These are phyloP conservation scores for Calidris pygmaea DNA, from an alignment of 2,113 vertebrate genomes.

Conservation along the genomic window DNA sequence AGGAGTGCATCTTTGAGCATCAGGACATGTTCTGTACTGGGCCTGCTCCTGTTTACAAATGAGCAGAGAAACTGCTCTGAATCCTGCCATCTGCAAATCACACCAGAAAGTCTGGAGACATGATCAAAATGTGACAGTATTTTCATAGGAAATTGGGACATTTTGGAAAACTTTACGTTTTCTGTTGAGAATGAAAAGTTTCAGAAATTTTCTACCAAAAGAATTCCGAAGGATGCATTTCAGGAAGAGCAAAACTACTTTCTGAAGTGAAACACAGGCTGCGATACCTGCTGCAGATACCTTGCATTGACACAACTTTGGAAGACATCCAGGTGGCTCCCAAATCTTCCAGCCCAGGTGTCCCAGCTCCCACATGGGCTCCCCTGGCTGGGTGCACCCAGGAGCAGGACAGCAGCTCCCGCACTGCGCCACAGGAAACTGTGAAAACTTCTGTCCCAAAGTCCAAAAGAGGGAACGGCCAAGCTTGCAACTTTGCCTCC, in stretches of 20 bases:
- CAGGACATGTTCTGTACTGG: not conserved
- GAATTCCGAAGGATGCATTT: not conserved
- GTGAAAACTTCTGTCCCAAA: not conserved
- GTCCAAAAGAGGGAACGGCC: not conserved
- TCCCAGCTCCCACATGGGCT: not conserved
- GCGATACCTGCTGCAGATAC: not conserved
- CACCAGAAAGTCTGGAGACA: not conserved
- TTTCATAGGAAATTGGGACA: accelerated
- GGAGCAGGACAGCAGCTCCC: not conserved
- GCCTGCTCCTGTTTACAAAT: not conserved
- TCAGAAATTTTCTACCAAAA: not conserved
- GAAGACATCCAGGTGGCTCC: not conserved
- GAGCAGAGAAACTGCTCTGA: not conserved
- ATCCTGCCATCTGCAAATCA: not conserved
- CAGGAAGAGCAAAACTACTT: not conserved
- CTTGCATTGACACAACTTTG: not conserved
- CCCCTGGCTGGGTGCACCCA: no score
- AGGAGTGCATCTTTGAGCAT: not conserved
- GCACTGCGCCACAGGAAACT: not conserved
- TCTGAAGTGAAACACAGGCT: not conserved
- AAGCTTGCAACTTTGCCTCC: not conserved
- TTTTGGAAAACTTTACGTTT: not conserved
- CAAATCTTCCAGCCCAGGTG: not conserved
- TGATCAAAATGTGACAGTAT: accelerated
- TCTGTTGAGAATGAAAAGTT: not conserved